These are phyloP conservation scores for Notolepis coatsorum DNA, from an alignment of 2,797 vertebrate species.

Conservation along the genomic window DNA sequence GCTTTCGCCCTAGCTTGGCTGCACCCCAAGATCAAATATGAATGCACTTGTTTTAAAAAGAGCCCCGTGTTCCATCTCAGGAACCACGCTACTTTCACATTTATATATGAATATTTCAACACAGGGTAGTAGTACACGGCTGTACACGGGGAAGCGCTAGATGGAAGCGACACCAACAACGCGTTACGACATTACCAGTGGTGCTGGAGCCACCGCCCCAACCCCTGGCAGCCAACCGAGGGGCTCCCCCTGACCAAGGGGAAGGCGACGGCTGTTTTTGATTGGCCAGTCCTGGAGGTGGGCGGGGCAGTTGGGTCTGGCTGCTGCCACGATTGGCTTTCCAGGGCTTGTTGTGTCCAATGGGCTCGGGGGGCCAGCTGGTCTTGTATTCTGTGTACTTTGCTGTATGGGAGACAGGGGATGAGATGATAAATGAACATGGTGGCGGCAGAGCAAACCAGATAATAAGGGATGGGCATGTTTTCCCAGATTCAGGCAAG, in stretches of 20 bases:
- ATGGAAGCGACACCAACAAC: not conserved
- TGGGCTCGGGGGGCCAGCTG: slow-evolving; percentile 92
- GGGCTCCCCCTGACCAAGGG: slow-evolving; percentile 89
- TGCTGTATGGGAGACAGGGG: slow-evolving; percentile 67
- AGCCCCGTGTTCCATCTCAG: not conserved
- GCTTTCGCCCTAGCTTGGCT: not conserved
- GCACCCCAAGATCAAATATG: slow-evolving; percentile 25
- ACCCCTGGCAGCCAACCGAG: slow-evolving; percentile 87
- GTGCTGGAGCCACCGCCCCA: slow-evolving; percentile 78
- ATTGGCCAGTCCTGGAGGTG: slow-evolving; percentile 90
- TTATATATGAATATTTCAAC: slow-evolving; percentile 31
- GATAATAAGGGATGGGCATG: too few species aligned
- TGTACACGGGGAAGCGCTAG: not conserved
- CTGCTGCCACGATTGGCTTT: slow-evolving; percentile 89
- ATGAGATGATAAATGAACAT: not conserved
- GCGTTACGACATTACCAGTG: slow-evolving; percentile 80
- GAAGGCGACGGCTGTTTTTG: slow-evolving; percentile 87
- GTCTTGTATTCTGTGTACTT: slow-evolving; percentile 93
- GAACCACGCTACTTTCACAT: slow-evolving; percentile 18
- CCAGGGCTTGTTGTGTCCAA: slow-evolving; percentile 95
- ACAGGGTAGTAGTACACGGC: too few species aligned
- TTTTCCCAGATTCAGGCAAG: too few species aligned
- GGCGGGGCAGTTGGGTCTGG: slow-evolving; percentile 89
- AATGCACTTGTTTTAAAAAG: slow-evolving; percentile 24
- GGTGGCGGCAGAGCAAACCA: not conserved